Evolutionary conservation across 2,888 invertebrate genomes (phyloP), one percentile per base, ranked within the genome.

Genomic region (Scrobipalpa costella): DNA sequence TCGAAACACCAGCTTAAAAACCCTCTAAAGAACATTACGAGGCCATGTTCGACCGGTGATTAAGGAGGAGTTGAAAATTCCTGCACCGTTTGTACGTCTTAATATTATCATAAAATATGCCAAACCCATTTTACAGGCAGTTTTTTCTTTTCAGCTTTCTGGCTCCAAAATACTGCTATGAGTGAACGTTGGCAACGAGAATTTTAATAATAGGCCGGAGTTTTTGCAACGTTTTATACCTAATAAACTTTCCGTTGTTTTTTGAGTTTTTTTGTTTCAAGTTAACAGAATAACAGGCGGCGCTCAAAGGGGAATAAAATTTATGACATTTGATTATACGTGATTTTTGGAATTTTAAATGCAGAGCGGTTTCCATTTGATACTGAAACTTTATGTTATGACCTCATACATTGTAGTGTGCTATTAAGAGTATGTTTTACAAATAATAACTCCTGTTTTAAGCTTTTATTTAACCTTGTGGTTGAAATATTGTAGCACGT

Each of bases 151-250:
- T 71, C 78, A 74, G 83, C 78, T 80, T 80, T 80, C 78, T 80
- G 80, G 77, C 70, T 74, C 68, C 79, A 80, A 80, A 82, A 87
- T 83, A 84, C 85, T 85, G 81, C 85, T 84, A 81, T 78, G 78
- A 76, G 68, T 71, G 69, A 77, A 67, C 74, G 78, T 75, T 71
- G 84, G 77, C 76, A 73, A 75, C 75, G 78, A 61, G 64, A 68
- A 68, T 71, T 71, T 72, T 72, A 71, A 81, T 83, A 81, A 81
- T 78, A 73, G 73, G 69, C 61, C 67, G 70, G 68, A 70, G 71
- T 72, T 74, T 70, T 68, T 69, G 64, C 69, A 67, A 64, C 72
- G 71, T 73, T 74, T 72, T 72, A 74, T 75, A 71, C 69, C 71
- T 79, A 76, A 79, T 79, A 80, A 80, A 79, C 70, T 77, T 77